These are phyloP conservation scores for Agrochola lychnidis DNA, from an alignment of 2,888 invertebrate species.

Conservation along the genomic window DNA sequence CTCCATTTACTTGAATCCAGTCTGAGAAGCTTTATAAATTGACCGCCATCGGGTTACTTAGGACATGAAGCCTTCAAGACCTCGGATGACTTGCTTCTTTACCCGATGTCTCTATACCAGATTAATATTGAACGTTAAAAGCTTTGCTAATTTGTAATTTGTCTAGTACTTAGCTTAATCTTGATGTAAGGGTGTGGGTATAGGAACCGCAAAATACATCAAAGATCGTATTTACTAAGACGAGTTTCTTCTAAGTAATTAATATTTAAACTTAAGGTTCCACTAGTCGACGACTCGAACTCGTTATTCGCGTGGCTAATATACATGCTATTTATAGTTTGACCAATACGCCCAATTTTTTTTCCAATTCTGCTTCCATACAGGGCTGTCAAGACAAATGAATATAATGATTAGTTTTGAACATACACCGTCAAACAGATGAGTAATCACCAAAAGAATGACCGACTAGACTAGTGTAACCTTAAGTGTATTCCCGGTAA, in stretches of 20 bases:
- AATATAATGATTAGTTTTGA: too few relatives aligned
- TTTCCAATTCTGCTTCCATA: too few relatives aligned
- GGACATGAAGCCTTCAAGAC: conserved; percentile 60
- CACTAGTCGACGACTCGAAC: too few relatives aligned
- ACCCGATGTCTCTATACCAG: conserved; percentile 31
- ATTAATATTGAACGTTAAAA: conserved; percentile 46
- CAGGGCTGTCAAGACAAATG: too few relatives aligned
- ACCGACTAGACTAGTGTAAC: too few relatives aligned
- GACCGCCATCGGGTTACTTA: conserved; percentile 76
- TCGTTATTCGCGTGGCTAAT: too few relatives aligned
- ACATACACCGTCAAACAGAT: too few relatives aligned
- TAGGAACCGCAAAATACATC: conserved; percentile 26
- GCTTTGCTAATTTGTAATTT: conserved; percentile 44
- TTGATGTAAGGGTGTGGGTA: conserved; percentile 13
- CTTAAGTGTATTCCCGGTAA: background rate
- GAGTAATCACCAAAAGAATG: too few relatives aligned
- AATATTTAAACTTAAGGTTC: conserved; percentile 2
- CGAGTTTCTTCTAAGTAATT: conserved; percentile 21
- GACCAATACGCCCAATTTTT: too few relatives aligned
- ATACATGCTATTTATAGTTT: too few relatives aligned
- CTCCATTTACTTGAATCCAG: conserved; percentile 78
- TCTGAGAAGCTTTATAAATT: conserved; percentile 79
- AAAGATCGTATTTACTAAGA: conserved; percentile 15
- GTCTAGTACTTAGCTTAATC: conserved; percentile 24
- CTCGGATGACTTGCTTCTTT: conserved; percentile 57